A percentile compares a stretch with the other conserved stretches of the same genome.
phyloP scores from a whole-genome alignment of 2,797 vertebrate species.

The Nyctalus aviator region DNA sequence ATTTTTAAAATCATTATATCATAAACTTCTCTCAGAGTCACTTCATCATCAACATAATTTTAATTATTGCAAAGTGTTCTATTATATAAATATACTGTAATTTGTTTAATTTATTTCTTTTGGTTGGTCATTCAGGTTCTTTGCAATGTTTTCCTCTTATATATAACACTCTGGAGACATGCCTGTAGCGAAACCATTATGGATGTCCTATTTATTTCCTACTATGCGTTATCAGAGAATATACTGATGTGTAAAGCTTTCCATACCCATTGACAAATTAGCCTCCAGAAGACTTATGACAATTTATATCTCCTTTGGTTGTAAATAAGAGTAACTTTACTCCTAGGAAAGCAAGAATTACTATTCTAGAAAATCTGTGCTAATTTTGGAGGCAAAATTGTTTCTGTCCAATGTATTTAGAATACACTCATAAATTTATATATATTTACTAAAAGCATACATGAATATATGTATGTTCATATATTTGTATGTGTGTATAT shows the following conservation, averaged over 20 bases:
- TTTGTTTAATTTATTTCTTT: constrained; percentile 8
- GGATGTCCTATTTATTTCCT: background rate
- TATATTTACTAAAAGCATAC: background rate
- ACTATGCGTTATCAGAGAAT: background rate
- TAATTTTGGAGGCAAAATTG: constrained; percentile 38
- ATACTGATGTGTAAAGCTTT: background rate
- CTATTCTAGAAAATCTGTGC: constrained; percentile 22
- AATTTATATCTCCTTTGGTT: background rate
- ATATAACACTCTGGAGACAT: background rate
- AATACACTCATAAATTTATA: background rate
- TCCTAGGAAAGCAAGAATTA: background rate
- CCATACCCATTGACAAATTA: background rate
- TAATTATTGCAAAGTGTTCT: background rate
- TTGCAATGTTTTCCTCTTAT: background rate
- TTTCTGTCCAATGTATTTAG: constrained; percentile 19
- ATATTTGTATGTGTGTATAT: background rate
- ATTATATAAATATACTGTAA: background rate
- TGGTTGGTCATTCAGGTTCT: background rate
- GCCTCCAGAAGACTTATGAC: background rate
- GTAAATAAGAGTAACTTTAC: background rate
- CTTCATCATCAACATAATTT: background rate
- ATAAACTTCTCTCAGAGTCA: background rate
- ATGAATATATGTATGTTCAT: background rate
- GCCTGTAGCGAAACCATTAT: background rate
- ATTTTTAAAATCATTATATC: background rate